Evolutionary conservation across 2,113 vertebrate genomes (phyloP), one percentile per base, ranked within the genome.

Genomic region (Mixornis gularis): DNA sequence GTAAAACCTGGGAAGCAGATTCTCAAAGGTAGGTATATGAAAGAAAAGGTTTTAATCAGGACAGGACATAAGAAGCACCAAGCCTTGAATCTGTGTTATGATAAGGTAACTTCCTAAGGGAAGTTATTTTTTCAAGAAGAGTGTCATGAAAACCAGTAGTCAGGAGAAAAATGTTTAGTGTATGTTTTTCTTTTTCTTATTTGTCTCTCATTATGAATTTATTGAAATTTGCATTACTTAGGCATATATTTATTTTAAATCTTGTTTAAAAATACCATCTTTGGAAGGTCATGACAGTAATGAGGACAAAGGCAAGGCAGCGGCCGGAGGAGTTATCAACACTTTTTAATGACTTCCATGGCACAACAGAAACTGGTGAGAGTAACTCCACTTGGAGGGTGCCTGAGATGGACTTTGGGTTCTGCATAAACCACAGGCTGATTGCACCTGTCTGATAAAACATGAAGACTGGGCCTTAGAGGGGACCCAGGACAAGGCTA

Each of bases 341-440:
- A 34, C 10, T 73, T 32, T 18, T 32, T 40, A 17, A 41, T 22
- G 11, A 10, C 30, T 77, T 89, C 70, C 25, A 14, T 32, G 17
- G 19, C 4, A 4, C 15, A 44, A 29, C 6, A 66, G 60, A 92
- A 78, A 27, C 6, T 55, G 26, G 0, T 14, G 64, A 40, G 9
- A 27, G 10, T 10, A 68, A 48, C 25, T 24, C 3, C 10, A 5
- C 62, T 55, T 66, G 24, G 40, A 70, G 6, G 5, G 41, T 3
- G 3, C 5, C 18, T 26, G 43, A 71, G 34, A 32, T 8, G 36
- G 34, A 18, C 16, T 74, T 73, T 0, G 0, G 12, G 6, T 41
- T 65, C 69, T 12, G 1, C 9, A 13, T 21, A 55, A 84, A 29
- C 3, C 48, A 41, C 51, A 43, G 24, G 36, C 8, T 59, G n/a